Evolutionary conservation across 1,140 invertebrate genomes (phyloP).

Genomic region (Callitettix versicolor): DNA sequence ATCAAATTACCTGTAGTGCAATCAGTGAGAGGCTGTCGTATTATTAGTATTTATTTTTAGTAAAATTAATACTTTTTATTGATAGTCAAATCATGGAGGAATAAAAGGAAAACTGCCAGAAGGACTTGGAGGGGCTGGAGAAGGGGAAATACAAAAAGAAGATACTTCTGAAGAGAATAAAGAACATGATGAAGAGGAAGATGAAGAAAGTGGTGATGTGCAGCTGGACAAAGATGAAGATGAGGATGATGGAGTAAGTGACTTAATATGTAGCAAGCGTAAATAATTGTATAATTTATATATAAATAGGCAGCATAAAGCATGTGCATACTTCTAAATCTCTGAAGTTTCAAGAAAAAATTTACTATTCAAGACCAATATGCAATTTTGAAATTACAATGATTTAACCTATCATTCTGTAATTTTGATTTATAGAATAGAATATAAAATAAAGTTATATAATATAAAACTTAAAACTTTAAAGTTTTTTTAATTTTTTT

Average conservation of each 20-base stretch:
- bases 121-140: constrained; percentile 29
- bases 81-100: constrained; percentile 55
- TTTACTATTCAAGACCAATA: too few species aligned
- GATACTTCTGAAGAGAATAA: not conserved
- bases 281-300: not conserved
- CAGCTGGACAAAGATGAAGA: constrained; percentile 29
- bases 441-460: too few species aligned
- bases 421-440: too few species aligned
- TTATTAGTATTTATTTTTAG: too few species aligned
- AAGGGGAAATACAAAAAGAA: constrained; percentile 10
- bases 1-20: too few species aligned
- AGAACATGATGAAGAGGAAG: constrained; percentile 29
- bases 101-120: constrained; percentile 42
- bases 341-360: too few species aligned
- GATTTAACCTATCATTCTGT: too few species aligned
- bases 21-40: too few species aligned
- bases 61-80: too few species aligned
- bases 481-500: too few species aligned
- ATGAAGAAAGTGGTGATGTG: constrained; percentile 24
- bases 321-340: not conserved
- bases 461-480: too few species aligned
- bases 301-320: not conserved
- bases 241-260: constrained; percentile 32
- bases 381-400: too few species aligned
- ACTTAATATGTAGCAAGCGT: constrained; percentile 3